Evolutionary conservation across 1,140 invertebrate genomes (phyloP).

Genomic region (Lordiphosa stackelbergi): DNA sequence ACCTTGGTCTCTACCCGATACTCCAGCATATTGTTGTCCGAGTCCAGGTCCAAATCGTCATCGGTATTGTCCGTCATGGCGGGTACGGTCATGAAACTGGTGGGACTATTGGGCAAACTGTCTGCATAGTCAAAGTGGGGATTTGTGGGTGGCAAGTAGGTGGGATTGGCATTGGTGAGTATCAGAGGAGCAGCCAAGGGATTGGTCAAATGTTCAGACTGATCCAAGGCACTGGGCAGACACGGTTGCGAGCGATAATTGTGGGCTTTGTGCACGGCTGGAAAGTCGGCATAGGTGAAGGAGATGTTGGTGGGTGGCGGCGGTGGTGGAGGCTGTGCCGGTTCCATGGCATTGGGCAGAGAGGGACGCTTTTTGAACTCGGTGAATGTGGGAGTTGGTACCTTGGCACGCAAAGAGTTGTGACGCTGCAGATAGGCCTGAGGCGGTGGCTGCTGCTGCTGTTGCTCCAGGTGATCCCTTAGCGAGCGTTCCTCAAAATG

Average conservation of each 20-base stretch:
- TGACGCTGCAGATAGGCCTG: constrained; percentile 55
- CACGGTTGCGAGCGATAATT: constrained; percentile 70
- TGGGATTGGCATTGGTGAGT: constrained; percentile 62
- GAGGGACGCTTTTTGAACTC: constrained; percentile 71
- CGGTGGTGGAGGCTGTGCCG: constrained; percentile 24
- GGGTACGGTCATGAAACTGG: constrained; percentile 51
- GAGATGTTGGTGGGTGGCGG: constrained; percentile 71
- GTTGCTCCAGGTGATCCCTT: constrained; percentile 51
- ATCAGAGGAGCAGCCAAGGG: constrained; percentile 62
- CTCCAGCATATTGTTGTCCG: constrained; percentile 77
- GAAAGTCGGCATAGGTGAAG: constrained; percentile 59
- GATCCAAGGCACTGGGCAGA: constrained; percentile 48
- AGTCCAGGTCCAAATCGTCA: constrained; percentile 70
- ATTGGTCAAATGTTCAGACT: constrained; percentile 58
- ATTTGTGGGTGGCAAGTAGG: constrained; percentile 33
- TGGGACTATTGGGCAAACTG: constrained; percentile 56
- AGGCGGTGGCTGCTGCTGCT: constrained; percentile 28
- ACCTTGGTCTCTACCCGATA: constrained; percentile 81
- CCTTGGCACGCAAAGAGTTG: constrained; percentile 62
- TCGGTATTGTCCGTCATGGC: constrained; percentile 66
- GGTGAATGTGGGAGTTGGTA: constrained; percentile 16
- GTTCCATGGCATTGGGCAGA: constrained; percentile 70
- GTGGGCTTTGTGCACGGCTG: constrained; percentile 24
- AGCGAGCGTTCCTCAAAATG: constrained; percentile 66
- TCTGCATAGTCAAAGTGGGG: constrained; percentile 33